These are phyloP conservation scores for Dioctria linearis DNA, from an alignment of 2,888 invertebrate genomes.

Conservation along the genomic window DNA sequence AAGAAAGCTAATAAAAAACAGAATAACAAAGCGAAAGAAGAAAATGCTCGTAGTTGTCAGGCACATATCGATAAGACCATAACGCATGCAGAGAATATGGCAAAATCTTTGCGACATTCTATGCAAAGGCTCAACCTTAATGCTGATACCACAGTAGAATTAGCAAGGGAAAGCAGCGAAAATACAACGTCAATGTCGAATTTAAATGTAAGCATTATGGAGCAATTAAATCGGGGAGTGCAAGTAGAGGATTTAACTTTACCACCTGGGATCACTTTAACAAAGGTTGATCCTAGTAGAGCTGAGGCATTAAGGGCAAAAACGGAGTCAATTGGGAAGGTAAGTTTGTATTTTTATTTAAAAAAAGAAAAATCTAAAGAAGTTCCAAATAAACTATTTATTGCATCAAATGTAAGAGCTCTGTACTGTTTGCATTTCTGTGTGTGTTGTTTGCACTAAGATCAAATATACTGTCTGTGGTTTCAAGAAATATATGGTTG, in stretches of 20 bases:
- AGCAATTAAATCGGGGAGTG: conserved; percentile 70
- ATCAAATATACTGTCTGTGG: too few species aligned
- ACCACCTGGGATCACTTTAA: conserved; percentile 87
- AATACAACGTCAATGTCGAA: conserved; percentile 40
- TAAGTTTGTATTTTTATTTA: conserved; percentile 53
- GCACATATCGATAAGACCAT: conserved; percentile 40
- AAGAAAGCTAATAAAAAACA: conserved; percentile 29
- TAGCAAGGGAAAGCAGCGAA: conserved; percentile 45
- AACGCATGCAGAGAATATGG: conserved; percentile 47
- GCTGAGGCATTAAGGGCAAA: conserved; percentile 69
- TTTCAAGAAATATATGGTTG: too few species aligned
- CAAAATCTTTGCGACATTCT: conserved; percentile 56
- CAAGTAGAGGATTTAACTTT: conserved; percentile 77
- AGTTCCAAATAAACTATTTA: too few species aligned
- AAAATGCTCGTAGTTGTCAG: not conserved
- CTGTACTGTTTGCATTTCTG: too few species aligned
- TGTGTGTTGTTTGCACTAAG: too few species aligned
- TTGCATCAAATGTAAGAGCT: too few species aligned
- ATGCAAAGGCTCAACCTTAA: conserved; percentile 58
- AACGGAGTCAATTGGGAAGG: conserved; percentile 69
- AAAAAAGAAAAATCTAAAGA: too few species aligned
- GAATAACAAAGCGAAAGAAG: not conserved
- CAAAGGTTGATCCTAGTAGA: conserved; percentile 77
- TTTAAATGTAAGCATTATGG: conserved; percentile 70
- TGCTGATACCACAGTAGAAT: conserved; percentile 57